Conservation (phyloP, 2,113 vertebrate species). For the Pangasianodon gigas region DNA sequence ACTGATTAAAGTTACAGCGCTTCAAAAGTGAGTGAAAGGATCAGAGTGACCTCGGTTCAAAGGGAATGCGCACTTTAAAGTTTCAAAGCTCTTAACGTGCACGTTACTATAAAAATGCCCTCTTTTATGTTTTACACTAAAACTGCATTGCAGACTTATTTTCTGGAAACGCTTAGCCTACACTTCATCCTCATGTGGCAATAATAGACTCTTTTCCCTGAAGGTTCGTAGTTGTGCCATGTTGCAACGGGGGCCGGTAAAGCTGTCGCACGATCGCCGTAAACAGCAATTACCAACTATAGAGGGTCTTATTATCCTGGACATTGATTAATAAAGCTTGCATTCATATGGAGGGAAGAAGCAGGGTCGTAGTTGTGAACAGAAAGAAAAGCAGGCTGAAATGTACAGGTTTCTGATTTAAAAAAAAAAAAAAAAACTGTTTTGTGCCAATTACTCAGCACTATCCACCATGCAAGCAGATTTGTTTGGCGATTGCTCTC, state of each 20-base stretch:
- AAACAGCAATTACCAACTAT: constrained; percentile 61
- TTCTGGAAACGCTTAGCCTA: constrained; percentile 3
- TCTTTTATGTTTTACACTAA: constrained; percentile 14
- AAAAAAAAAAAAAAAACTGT: constrained; percentile 47
- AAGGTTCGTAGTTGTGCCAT: constrained; percentile 52
- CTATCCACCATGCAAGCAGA: constrained; percentile 59
- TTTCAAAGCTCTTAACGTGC: constrained; percentile 25
- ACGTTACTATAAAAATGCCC: not conserved
- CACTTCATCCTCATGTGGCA: not conserved
- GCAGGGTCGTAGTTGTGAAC: constrained; percentile 58
- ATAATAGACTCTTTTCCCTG: constrained; percentile 17
- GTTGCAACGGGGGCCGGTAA: constrained; percentile 48
- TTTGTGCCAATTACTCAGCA: constrained; percentile 69
- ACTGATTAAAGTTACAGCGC: constrained; percentile 1
- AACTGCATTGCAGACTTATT: constrained; percentile 15
- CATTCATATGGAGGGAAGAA: constrained; percentile 20
- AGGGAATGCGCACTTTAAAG: constrained; percentile 24
- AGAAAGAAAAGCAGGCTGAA: constrained; percentile 54
- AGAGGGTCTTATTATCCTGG: constrained; percentile 61
- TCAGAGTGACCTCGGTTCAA: constrained; percentile 35
- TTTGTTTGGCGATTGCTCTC: constrained; percentile 65
- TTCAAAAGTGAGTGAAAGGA: constrained; percentile 4
- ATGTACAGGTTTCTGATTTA: constrained; percentile 72
- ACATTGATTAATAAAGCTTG: constrained; percentile 71
- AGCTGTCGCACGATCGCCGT: constrained; percentile 45